Evolutionary conservation across 2,888 invertebrate species (phyloP), one percentile per base, ranked within the genome.

Genomic region (Cryptus viduatorius): DNA sequence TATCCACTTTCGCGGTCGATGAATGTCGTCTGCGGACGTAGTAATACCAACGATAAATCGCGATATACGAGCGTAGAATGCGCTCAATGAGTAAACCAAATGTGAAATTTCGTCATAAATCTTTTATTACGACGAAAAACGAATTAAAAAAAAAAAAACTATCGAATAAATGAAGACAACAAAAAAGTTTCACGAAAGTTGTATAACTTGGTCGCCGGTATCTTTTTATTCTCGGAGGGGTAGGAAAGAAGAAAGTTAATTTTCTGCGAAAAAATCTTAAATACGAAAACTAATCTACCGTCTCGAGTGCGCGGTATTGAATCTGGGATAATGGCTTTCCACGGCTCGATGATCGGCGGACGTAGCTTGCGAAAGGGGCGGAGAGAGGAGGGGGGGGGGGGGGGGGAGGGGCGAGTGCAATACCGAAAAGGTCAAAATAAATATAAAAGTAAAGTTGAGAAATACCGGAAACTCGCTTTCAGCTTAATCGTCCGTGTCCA

Each of bases 401-500:
- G 61, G 42, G 56, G 48, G 78, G 71, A 48, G 56, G 46, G 19
- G 48, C 48, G 42, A 76, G 29, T 29, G 56, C 75, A 44, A 65
- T 31, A 14, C 37, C 37, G 37, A 71, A 80, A 37, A 42, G 24
- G 24, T 12, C 19, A 75, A 83, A 84, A 89, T 86, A 84, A 77
- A 85, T 76, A 81, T 84, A 81, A 81, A 83, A 79, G 85, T 72
- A 85, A 79, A 86, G 77, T 77, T 75, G 61, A 53, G 76, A 82
- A 85, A 82, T 78, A 84, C 75, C 80, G 79, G 84, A 79, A 82
- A 85, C 81, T 83, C 65, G 79, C 81, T 84, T 82, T 83, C 75
- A 82, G 82, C 82, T 89, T 88, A 87, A 87, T 89, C 86, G 87
- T 79, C 86, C 86, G 86, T 85, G 80, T 86, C 87, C 78, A 84